phyloP scores from a whole-genome alignment of 2,888 invertebrate species.

The Pachliopta kotzebuea region DNA sequence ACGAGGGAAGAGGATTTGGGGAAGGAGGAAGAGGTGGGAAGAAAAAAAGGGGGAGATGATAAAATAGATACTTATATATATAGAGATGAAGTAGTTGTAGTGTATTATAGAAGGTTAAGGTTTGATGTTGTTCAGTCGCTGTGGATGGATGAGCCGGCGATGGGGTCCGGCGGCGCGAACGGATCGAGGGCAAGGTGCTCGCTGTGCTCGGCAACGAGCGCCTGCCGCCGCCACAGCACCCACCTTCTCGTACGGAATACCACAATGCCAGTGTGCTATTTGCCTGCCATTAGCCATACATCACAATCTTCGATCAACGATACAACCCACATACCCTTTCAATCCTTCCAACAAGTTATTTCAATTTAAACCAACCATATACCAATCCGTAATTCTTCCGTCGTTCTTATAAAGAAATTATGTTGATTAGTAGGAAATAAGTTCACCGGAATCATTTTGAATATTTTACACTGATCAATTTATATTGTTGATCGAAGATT shows the following conservation, averaged over 20 bases:
- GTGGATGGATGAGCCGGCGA: slow-evolving; percentile 76
- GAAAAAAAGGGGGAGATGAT: no score
- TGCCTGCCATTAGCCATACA: slow-evolving; percentile 30
- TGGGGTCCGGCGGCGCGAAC: slow-evolving; percentile 46
- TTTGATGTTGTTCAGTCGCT: slow-evolving; percentile 73
- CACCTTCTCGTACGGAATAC: slow-evolving; percentile 56
- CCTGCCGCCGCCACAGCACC: slow-evolving; percentile 67
- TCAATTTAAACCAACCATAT: no score
- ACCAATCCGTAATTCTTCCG: no score
- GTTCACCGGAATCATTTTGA: no score
- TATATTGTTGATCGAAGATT: neutral
- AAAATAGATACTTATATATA: no score
- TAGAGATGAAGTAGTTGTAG: neutral
- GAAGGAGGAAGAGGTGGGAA: no score
- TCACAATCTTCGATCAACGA: slow-evolving; percentile 23
- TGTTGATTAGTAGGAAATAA: no score
- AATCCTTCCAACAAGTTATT: no score
- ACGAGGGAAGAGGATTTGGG: no score
- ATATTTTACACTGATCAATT: no score
- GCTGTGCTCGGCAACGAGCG: slow-evolving; percentile 47
- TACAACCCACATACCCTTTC: neutral
- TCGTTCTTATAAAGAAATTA: no score
- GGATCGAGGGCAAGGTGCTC: slow-evolving; percentile 47
- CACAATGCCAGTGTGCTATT: slow-evolving; percentile 46
- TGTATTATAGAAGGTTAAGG: slow-evolving; percentile 5